A percentile compares a stretch with the other conserved stretches of the same genome.
phyloP scores from a whole-genome alignment of 2,113 vertebrate genomes.

The Sakesphorus luctuosus region DNA sequence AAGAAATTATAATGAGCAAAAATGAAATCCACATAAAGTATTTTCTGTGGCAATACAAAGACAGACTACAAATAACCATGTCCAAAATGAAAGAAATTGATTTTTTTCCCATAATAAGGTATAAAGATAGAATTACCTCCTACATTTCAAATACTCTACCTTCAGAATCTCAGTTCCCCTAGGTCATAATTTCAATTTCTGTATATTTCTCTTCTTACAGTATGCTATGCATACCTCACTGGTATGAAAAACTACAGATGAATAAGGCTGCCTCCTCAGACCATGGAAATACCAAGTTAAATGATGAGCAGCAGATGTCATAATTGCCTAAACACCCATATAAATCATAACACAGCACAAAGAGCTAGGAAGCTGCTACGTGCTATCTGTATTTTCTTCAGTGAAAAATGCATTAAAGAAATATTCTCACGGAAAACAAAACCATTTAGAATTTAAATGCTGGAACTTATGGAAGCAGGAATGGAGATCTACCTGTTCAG shows the following conservation, averaged over 20 bases:
- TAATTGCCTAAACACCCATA: neutral
- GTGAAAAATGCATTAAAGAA: neutral
- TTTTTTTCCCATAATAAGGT: neutral
- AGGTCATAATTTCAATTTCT: constrained; percentile 1
- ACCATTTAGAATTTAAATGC: neutral
- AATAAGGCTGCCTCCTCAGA: neutral
- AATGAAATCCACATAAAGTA: neutral
- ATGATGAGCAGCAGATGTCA: neutral
- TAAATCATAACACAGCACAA: neutral
- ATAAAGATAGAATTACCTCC: neutral
- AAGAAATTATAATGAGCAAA: constrained; percentile 9
- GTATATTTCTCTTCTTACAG: neutral
- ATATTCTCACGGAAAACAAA: neutral
- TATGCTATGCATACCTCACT: neutral
- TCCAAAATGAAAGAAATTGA: neutral
- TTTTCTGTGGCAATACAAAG: neutral
- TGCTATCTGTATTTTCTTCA: neutral
- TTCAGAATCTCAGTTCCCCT: neutral
- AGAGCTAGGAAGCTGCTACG: neutral
- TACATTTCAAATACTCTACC: neutral
- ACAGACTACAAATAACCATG: neutral
- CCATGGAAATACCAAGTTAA: neutral
- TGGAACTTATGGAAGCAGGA: neutral
- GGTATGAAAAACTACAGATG: neutral
- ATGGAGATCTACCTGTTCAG: neutral